A percentile compares a stretch with the other conserved stretches of the same genome.
Evolutionary conservation across 2,888 invertebrate genomes (phyloP).

Genomic region (Entomobrya multifasciata): DNA sequence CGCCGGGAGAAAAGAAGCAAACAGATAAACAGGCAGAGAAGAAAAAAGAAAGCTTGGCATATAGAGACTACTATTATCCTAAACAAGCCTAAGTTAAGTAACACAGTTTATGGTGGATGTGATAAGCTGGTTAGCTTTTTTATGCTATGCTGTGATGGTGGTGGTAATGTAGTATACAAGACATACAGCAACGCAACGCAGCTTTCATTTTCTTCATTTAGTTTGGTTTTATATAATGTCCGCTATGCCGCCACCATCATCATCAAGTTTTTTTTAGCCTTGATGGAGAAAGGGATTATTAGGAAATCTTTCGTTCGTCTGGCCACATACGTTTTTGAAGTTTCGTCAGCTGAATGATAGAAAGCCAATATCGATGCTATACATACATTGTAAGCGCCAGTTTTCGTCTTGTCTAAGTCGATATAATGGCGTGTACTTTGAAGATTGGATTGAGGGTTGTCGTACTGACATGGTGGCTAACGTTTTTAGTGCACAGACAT

Average conservation of each 20-base stretch:
- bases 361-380: too few relatives aligned
- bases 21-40: slow-evolving; percentile 20
- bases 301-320: slow-evolving; percentile 64
- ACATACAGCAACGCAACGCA: too few relatives aligned
- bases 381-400: too few relatives aligned
- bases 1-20: too few relatives aligned
- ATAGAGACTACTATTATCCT: too few relatives aligned
- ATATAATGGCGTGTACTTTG: slow-evolving; percentile 49
- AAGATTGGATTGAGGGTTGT: too few relatives aligned
- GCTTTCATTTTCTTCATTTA: slow-evolving; percentile 35
- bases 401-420: too few relatives aligned
- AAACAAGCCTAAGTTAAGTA: too few relatives aligned
- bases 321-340: slow-evolving; percentile 47
- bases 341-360: slow-evolving; percentile 46
- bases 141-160: background rate
- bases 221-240: background rate
- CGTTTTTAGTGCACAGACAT: too few relatives aligned
- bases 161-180: background rate
- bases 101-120: too few relatives aligned
- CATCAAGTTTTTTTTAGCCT: slow-evolving; percentile 61
- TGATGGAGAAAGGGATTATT: slow-evolving; percentile 67
- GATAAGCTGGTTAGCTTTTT: too few relatives aligned
- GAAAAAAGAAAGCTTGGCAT: slow-evolving; percentile 29
- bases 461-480: slow-evolving; percentile 14
- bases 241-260: slow-evolving; percentile 49